Percentiles rank a stretch among this genome's conserved stretches.
These are phyloP conservation scores for Oceanites oceanicus DNA, from an alignment of 2,113 vertebrate species.

Conservation along the genomic window DNA sequence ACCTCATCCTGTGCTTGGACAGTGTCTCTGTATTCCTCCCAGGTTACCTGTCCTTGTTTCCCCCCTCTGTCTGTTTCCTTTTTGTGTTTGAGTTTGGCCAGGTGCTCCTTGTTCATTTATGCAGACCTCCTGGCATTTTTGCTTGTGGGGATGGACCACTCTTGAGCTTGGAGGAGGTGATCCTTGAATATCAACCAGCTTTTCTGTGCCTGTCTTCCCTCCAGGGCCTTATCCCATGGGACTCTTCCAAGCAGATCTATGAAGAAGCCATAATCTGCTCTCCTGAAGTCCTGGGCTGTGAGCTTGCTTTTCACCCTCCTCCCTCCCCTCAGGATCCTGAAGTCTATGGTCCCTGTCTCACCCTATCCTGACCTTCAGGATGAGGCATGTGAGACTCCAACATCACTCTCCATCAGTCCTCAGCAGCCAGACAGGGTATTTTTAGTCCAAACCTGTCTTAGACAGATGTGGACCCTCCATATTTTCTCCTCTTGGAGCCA, in stretches of 20 bases:
- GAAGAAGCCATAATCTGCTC: not conserved
- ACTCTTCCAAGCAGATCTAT: not conserved
- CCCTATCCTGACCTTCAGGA: not conserved
- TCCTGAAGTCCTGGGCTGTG: not conserved
- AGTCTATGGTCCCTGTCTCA: not conserved
- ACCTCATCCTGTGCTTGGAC: not conserved
- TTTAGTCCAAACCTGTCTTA: not conserved
- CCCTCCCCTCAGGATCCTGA: not conserved
- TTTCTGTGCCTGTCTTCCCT: not conserved
- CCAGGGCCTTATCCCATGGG: not conserved
- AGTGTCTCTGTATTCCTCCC: not conserved
- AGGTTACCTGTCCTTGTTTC: not conserved
- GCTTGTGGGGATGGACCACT: not conserved
- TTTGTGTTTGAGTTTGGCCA: not conserved
- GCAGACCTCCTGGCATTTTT: not conserved
- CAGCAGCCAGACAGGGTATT: not conserved
- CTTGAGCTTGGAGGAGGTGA: not conserved
- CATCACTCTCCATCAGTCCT: too few species aligned
- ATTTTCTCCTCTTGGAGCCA: not conserved
- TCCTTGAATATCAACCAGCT: not conserved
- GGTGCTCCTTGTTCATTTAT: not conserved
- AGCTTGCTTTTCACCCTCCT: not conserved
- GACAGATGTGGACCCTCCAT: not conserved
- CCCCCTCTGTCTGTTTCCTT: not conserved
- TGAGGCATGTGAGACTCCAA: not conserved